Conservation (phyloP, 2,888 invertebrate species). For the Seladonia tumulorum region DNA sequence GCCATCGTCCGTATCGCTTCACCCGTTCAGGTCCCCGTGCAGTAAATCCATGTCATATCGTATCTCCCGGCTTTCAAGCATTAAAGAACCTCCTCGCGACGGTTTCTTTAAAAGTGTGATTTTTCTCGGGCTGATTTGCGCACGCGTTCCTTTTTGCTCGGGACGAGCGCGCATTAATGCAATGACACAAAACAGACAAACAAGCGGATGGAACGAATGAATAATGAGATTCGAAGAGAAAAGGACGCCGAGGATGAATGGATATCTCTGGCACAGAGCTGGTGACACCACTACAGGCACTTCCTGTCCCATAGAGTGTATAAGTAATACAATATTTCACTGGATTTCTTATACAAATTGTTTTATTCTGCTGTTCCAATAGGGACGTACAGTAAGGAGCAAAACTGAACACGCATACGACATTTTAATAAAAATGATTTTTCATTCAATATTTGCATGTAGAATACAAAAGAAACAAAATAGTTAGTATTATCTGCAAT, state of each 20-base stretch:
- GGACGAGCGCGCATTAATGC: background rate
- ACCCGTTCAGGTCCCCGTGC: conserved; percentile 56
- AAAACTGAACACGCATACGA: no score
- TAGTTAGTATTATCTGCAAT: no score
- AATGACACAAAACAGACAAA: conserved; percentile 24
- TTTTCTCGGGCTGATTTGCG: conserved; percentile 50
- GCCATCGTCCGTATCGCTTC: conserved; percentile 56
- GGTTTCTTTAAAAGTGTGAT: conserved; percentile 38
- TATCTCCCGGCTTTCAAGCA: conserved; percentile 44
- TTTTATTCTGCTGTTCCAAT: background rate
- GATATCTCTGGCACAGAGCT: background rate
- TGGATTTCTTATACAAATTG: conserved; percentile 4
- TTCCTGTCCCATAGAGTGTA: background rate
- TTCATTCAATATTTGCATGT: no score
- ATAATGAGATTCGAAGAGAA: conserved; percentile 12
- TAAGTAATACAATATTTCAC: background rate
- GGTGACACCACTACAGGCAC: background rate
- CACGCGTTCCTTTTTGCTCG: conserved; percentile 5
- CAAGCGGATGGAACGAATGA: background rate
- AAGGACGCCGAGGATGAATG: background rate
- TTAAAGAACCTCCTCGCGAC: conserved; percentile 43
- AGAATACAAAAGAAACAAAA: no score
- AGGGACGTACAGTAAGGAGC: background rate
- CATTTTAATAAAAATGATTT: no score
- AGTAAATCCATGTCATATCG: conserved; percentile 66